Base-by-base conservation (phyloP, 2,113 vertebrate genomes). In the Acrocephalus arundinaceus region DNA sequence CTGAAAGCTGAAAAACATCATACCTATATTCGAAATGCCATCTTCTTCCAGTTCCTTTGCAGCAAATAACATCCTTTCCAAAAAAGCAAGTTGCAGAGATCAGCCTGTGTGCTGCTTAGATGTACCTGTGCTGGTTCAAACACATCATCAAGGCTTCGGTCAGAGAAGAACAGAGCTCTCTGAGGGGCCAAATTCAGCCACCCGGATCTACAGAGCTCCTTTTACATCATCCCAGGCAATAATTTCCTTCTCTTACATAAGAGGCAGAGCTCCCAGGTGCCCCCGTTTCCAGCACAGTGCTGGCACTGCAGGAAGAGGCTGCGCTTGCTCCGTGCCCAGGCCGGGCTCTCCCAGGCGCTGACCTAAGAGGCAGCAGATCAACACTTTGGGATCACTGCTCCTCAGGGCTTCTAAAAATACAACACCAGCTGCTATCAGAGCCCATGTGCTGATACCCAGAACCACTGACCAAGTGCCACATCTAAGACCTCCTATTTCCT, bases 1-100 rank as follows among this genome's bases (percentile, higher is more conserved):
- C 25, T 10, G 55, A 45, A 76, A 84, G 55, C 51, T 70, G 61
- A 25, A 77, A 89, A 65, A 22, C 16, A 92, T 23, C 94, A n/a
- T 96, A 96, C 96, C 96, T 86, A 30, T 59, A 58, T 88, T 66
- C 3, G 61, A 86, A 19, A 31, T 5, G 41, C 31, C 72, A 33
- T 74, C 90, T 62, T 83, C 86, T 51, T 91, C 75, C 43, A 75
- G 63, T 4, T 88, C 83, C 63, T 95, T 77, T 27, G 83, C 72
- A 58, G 45, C 5, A 61, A 93, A 58, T 37, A 91, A 41, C 94
- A 94, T 96, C 83, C 63, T 94, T 74, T 28, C 76, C 33, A 35
- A 28, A 39, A 22, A 15, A 71, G 41, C 43, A 41, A 58, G 62
- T n/a, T n/a, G 82, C 67, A 94, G 46, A 7, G 73, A 58, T 17